Evolutionary conservation across 37 sponge, comb jelly and placozoan genomes (phyloP).

Genomic region (Diacarnus erythraeanus): DNA sequence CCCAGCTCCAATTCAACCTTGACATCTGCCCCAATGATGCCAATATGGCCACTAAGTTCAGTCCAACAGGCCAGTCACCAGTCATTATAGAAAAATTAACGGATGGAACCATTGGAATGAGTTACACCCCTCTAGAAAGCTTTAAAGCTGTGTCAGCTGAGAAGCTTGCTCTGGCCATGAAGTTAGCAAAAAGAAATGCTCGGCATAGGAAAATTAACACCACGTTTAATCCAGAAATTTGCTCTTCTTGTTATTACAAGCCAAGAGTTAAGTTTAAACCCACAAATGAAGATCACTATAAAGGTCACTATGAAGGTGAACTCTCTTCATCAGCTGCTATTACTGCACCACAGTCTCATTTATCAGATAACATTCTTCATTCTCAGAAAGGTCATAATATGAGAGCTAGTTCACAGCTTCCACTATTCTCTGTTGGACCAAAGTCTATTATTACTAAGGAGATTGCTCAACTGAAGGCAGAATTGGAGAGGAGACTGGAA

Average conservation of each 20-base stretch:
- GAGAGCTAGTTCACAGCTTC: background rate
- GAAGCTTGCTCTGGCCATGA: constrained; percentile 52
- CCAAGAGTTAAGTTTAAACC: too few species aligned
- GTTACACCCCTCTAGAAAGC: background rate
- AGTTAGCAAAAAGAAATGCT: constrained; percentile 59
- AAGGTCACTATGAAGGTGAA: background rate
- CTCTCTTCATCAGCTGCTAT: background rate
- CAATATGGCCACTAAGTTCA: constrained; percentile 32
- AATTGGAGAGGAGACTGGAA: background rate
- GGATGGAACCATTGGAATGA: background rate
- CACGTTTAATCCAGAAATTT: background rate
- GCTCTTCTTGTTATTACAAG: too few species aligned
- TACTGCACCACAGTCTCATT: background rate
- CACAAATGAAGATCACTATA: background rate
- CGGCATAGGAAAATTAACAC: background rate
- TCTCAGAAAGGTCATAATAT: background rate
- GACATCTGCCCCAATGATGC: constrained; percentile 7
- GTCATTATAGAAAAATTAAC: constrained; percentile 45
- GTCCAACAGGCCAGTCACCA: constrained; percentile 51
- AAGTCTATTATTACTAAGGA: background rate
- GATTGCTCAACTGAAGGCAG: background rate
- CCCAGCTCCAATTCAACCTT: constrained; percentile 58
- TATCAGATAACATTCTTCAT: background rate
- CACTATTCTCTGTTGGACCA: background rate
- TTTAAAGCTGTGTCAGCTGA: constrained; percentile 11